Evolutionary conservation across 2,113 vertebrate genomes (phyloP).

Genomic region (Oryzias woworae): DNA sequence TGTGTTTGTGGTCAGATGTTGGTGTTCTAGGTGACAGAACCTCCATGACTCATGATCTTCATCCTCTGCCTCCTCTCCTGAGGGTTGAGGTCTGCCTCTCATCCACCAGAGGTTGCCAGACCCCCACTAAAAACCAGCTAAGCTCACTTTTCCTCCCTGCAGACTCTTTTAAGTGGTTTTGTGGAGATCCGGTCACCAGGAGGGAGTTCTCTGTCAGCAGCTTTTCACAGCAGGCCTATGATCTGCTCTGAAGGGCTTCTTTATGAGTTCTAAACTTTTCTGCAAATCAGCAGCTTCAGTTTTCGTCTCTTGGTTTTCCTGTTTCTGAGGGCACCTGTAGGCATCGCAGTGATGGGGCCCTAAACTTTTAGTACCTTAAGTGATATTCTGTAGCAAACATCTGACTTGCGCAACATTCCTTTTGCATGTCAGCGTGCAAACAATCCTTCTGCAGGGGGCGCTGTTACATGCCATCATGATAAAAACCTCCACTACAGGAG

Average conservation of each 20-base stretch:
- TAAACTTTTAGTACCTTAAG: too few species aligned
- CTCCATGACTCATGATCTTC: too few species aligned
- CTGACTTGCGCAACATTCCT: too few species aligned
- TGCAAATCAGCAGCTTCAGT: not conserved
- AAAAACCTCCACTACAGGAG: too few species aligned
- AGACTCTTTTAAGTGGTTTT: not conserved
- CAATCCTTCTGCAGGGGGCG: too few species aligned
- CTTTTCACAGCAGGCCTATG: not conserved
- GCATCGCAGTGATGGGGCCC: not conserved
- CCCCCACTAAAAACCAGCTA: constrained; percentile 6
- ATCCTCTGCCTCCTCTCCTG: not conserved
- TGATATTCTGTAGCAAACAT: too few species aligned
- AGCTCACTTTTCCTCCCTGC: not conserved
- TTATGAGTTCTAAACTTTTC: not conserved
- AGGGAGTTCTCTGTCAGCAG: not conserved
- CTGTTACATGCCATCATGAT: too few species aligned
- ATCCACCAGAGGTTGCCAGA: constrained; percentile 20
- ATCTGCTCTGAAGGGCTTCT: not conserved
- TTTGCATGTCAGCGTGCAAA: too few species aligned
- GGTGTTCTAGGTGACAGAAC: too few species aligned
- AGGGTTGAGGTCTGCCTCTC: not conserved
- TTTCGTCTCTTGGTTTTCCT: not conserved
- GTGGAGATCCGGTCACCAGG: not conserved
- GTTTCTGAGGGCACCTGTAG: not conserved
- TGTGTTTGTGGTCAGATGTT: not conserved